A percentile compares a stretch with the other conserved stretches of the same genome.
Evolutionary conservation across 2,113 vertebrate genomes (phyloP).

Genomic region (Leuciscus idus): DNA sequence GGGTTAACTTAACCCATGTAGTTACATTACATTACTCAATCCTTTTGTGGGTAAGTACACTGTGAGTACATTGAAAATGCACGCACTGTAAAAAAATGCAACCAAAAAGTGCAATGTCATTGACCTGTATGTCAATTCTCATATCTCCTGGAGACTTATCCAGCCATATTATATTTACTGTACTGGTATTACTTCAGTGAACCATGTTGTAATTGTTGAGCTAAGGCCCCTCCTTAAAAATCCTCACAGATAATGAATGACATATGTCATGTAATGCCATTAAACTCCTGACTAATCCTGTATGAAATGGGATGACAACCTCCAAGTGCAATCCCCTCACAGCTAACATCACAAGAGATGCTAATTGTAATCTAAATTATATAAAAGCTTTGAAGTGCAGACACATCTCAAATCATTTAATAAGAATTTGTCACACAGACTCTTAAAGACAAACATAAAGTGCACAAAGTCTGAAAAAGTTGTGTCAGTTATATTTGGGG

Average conservation of each 20-base stretch:
- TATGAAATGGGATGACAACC: background rate
- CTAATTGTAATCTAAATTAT: background rate
- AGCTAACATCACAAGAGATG: background rate
- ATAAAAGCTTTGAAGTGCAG: background rate
- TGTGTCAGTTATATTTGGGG: background rate
- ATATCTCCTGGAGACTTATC: background rate
- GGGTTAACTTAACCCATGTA: too few species aligned
- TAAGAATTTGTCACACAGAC: slow-evolving; percentile 35
- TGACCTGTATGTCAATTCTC: background rate
- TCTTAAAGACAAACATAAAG: background rate
- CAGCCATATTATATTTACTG: background rate
- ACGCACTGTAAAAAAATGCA: too few species aligned
- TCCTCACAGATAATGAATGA: background rate
- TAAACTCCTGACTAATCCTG: slow-evolving; percentile 10
- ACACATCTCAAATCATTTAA: slow-evolving; percentile 40
- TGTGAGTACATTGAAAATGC: too few species aligned
- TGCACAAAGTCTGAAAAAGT: background rate
- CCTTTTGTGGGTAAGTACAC: too few species aligned
- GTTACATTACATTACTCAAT: too few species aligned
- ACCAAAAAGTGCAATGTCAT: background rate
- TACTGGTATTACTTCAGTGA: background rate
- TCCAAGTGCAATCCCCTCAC: background rate
- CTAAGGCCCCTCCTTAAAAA: background rate
- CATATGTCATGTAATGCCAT: background rate
- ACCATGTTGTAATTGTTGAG: background rate